Base-by-base conservation (phyloP, 2,797 vertebrate species). In the Sebastes iracundus region DNA sequence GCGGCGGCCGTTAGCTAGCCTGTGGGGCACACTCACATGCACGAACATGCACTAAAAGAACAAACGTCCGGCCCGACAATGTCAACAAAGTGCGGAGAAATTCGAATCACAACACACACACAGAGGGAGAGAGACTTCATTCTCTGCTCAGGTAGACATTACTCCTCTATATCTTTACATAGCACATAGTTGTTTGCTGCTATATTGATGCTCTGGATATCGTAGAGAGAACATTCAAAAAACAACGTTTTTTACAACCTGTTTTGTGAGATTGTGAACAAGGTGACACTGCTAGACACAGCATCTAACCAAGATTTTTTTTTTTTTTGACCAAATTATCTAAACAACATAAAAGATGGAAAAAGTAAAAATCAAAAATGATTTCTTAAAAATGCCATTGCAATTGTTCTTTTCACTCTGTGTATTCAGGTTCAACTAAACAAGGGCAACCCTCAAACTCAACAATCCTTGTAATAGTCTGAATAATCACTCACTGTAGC, bases 161-260 rank as follows among this genome's bases (percentile, higher is more conserved):
- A 1, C 38, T 42, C 1, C 38, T 42, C 38, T 42, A 42, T 14
- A 42, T 42, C 38, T 42, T 42, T 0, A 42, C 14, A 42, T 42
- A 42, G 2, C 0, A 16, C 13, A 16, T 42, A 42, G 38, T 42
- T 42, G 38, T 16, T 42, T 42, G 38, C 38, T 42, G 38, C 38
- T 42, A 42, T 42, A 16, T 42, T 0, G 6, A 46, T 46, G 42
- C 42, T 46, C 42, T 46, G 16, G 42, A 1, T 46, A 46, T 46
- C 0, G 0, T 46, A 46, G 1, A 18, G 42, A 46, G 16, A 1
- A 46, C 42, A 0, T 46, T 46, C 42, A 23, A 27, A 27, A 63
- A 35, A 35, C 60, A 52, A 25, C 0, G 7, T 35, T 38, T 61
- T 32, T 22, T 63, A 23, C 35, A 25, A 65, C 22, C 35, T 1